Evolutionary conservation across 2,113 vertebrate species (phyloP).

Genomic region (Limanda limanda): DNA sequence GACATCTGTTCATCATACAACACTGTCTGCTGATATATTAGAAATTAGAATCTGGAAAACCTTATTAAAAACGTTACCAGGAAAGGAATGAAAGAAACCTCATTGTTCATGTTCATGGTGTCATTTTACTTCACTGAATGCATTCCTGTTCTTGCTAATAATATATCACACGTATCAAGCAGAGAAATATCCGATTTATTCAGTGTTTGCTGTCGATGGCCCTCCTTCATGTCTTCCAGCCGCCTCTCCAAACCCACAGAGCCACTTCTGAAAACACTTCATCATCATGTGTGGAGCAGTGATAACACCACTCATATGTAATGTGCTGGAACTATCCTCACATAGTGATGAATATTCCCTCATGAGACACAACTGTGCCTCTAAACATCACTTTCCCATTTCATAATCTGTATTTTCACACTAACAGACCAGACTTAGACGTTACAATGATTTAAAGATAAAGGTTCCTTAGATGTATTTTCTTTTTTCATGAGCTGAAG

Average conservation of each 20-base stretch:
- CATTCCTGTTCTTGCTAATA: background rate
- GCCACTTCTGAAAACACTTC: background rate
- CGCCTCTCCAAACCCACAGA: background rate
- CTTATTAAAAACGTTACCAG: too few relatives aligned
- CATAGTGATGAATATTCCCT: too few relatives aligned
- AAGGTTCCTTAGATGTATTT: background rate
- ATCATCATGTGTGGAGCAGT: background rate
- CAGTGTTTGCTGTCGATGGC: background rate
- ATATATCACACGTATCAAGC: background rate
- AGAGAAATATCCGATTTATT: background rate
- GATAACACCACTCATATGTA: background rate
- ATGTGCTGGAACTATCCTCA: background rate
- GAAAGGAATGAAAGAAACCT: too few relatives aligned
- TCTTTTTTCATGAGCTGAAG: slow-evolving; percentile 16
- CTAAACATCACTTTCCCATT: background rate
- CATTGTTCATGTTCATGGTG: too few relatives aligned
- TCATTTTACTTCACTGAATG: too few relatives aligned
- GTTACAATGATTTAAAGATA: background rate
- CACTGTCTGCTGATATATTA: too few relatives aligned
- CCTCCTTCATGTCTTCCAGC: background rate
- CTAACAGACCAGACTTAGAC: background rate
- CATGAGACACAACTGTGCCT: too few relatives aligned
- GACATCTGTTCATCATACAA: too few relatives aligned
- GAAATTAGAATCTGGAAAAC: too few relatives aligned
- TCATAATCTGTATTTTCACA: background rate